phyloP scores from a whole-genome alignment of 2,797 vertebrate species.

The Enteromius viviparus region DNA sequence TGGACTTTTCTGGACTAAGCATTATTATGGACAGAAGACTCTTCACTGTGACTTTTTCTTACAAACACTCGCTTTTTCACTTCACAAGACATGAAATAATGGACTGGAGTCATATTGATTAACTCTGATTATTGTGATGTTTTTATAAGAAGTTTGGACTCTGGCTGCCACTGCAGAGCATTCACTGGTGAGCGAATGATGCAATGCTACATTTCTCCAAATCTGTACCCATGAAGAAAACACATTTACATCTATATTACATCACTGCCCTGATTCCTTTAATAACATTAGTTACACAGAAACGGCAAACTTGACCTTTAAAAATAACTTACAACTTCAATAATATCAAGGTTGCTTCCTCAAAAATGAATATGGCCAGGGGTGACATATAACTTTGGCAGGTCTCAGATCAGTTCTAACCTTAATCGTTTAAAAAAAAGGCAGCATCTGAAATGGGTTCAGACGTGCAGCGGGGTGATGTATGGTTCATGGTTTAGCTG shows the following conservation, averaged over 20 bases:
- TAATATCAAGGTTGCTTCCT: neutral
- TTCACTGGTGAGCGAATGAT: neutral
- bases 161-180: neutral
- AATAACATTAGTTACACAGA: neutral
- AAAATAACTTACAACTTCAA: neutral
- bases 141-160: neutral
- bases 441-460: neutral
- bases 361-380: neutral
- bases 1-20: neutral
- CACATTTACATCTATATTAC: neutral
- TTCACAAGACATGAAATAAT: neutral
- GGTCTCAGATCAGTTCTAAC: constrained; percentile 3
- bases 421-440: neutral
- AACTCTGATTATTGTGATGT: neutral
- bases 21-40: neutral
- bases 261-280: neutral
- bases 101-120: neutral
- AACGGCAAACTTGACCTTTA: neutral
- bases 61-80: neutral
- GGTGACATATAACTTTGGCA: neutral
- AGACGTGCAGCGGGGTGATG: constrained; percentile 31
- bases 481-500: constrained; percentile 26
- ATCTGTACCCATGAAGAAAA: neutral
- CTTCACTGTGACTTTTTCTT: neutral
- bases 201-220: neutral